These are phyloP conservation scores for Amiota communis DNA, from an alignment of 2,888 invertebrate genomes.

Conservation along the genomic window DNA sequence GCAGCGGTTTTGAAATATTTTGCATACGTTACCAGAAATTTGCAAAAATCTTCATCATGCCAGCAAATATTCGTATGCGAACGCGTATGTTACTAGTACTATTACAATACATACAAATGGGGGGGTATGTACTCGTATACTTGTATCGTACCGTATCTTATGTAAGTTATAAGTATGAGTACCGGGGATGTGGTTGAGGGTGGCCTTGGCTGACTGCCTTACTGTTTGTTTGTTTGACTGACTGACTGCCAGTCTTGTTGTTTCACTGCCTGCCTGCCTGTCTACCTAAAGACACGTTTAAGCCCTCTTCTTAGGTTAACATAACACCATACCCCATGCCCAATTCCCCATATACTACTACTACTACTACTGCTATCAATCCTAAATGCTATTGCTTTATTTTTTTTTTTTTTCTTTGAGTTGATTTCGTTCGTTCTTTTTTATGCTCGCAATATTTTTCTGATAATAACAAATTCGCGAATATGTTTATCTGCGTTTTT, in stretches of 20 bases:
- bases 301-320: no score
- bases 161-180: no score
- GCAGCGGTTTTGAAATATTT: conserved; percentile 51
- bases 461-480: conserved; percentile 69
- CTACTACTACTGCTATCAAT: no score
- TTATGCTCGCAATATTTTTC: conserved; percentile 66
- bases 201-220: not conserved
- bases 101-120: not conserved
- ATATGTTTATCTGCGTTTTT: conserved; percentile 67
- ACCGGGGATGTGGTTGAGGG: not conserved
- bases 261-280: no score
- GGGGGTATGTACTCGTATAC: not conserved
- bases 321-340: no score
- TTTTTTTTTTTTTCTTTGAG: not conserved
- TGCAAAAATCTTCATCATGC: conserved; percentile 44
- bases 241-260: no score
- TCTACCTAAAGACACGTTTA: no score
- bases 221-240: not conserved
- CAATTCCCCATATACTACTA: no score
- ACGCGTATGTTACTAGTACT: no score
- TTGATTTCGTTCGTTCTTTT: conserved; percentile 3
- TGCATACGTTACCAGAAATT: conserved; percentile 57
- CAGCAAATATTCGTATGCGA: not conserved
- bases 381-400: not conserved
- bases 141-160: no score